Percentiles rank a stretch among this genome's conserved stretches.
These are phyloP conservation scores for Struthio camelus DNA, from an alignment of 2,113 vertebrate genomes.

Conservation along the genomic window DNA sequence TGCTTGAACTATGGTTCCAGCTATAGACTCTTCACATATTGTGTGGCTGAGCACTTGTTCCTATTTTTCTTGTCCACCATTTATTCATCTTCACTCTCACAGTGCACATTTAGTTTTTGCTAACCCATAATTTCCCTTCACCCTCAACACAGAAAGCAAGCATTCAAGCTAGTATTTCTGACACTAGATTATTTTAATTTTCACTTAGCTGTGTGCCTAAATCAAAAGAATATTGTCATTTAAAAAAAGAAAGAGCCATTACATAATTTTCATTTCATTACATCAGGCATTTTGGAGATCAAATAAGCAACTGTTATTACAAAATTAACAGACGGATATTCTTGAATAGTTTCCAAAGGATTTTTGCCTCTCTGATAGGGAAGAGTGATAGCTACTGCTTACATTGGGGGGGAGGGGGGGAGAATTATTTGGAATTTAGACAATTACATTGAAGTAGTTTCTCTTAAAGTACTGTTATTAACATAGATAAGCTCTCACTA, in stretches of 20 bases:
- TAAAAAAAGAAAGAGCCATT: neutral
- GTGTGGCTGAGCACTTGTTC: neutral
- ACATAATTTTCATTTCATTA: neutral
- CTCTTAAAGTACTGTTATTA: neutral
- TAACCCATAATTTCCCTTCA: neutral
- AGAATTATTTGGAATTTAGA: neutral
- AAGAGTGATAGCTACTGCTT: neutral
- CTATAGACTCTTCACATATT: neutral
- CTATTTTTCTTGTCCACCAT: neutral
- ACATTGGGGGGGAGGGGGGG: neutral
- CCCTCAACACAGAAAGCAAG: neutral
- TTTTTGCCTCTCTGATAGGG: neutral
- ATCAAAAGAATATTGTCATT: neutral
- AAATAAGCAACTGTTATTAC: neutral
- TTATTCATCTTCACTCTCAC: neutral
- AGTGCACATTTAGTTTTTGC: neutral
- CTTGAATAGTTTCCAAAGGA: neutral
- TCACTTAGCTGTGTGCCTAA: neutral
- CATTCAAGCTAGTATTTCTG: neutral
- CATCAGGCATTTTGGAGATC: neutral
- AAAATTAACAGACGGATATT: neutral
- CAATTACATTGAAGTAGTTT: neutral
- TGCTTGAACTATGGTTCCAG: neutral
- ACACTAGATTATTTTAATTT: neutral
- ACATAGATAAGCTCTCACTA: neutral